A percentile compares a stretch with the other conserved stretches of the same genome.
These are phyloP conservation scores for Euspilapteryx auroguttella DNA, from an alignment of 2,888 invertebrate genomes.

Conservation along the genomic window DNA sequence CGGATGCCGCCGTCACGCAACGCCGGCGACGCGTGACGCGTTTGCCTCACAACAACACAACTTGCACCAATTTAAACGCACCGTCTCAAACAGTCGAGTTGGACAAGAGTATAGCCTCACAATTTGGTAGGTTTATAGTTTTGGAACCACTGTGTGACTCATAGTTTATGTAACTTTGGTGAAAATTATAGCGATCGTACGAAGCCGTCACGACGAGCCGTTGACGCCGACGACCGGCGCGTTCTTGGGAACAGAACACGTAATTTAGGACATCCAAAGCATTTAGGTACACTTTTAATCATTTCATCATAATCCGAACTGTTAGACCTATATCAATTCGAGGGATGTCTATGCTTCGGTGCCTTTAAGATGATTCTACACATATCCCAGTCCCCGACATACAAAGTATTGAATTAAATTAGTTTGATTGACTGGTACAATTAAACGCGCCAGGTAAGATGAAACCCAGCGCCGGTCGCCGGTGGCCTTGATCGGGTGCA, in stretches of 20 bases:
- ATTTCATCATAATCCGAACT: no score
- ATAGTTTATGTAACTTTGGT: conserved; percentile 14
- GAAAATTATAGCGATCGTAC: conserved; percentile 14
- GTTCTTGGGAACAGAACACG: no score
- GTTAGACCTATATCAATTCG: no score
- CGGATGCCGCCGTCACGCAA: conserved; percentile 47
- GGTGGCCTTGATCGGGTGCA: conserved; percentile 31
- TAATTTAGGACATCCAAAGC: no score
- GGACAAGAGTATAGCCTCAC: conserved; percentile 2
- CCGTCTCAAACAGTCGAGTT: conserved; percentile 1
- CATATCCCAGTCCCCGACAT: no score
- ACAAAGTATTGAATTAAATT: conserved; percentile 4
- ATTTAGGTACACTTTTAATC: no score
- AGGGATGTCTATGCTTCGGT: no score
- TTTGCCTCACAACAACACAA: conserved; percentile 30
- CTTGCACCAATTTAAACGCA: not conserved
- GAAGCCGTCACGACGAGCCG: no score
- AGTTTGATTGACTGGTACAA: not conserved
- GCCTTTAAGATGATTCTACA: no score
- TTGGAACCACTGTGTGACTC: conserved; percentile 8
- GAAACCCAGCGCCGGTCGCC: not conserved
- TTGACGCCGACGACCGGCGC: no score
- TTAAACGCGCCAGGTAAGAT: not conserved
- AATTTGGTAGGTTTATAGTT: conserved; percentile 6
- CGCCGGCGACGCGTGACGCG: conserved; percentile 37